Conservation (phyloP, 2,888 invertebrate genomes). For the Deilephila porcellus region DNA sequence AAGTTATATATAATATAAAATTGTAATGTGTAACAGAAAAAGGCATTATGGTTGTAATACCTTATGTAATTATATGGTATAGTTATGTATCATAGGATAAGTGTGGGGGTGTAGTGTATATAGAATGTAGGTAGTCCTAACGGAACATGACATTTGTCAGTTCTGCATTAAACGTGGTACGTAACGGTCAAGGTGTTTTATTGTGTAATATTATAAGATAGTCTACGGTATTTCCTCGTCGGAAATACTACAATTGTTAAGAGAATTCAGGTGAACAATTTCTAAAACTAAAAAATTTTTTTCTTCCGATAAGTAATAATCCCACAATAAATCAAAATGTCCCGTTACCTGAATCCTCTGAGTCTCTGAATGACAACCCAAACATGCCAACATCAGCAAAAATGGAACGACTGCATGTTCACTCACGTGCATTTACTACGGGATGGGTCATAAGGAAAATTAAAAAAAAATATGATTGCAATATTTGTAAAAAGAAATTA, state of each 20-base stretch:
- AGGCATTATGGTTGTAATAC: too few species aligned
- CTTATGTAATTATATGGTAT: too few species aligned
- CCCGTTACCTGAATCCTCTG: not conserved
- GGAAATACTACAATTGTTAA: slow-evolving; percentile 6
- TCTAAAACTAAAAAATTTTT: slow-evolving; percentile 19
- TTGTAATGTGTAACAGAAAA: too few species aligned
- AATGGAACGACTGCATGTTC: slow-evolving; percentile 13
- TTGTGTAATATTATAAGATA: too few species aligned
- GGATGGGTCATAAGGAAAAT: slow-evolving; percentile 14
- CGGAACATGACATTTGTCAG: not conserved
- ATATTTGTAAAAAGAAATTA: not conserved
- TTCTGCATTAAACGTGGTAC: not conserved
- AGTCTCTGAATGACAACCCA: not conserved
- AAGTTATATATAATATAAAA: too few species aligned
- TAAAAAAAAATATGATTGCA: slow-evolving; percentile 9
- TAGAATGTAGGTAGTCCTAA: not conserved
- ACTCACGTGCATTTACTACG: slow-evolving; percentile 11
- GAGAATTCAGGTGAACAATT: slow-evolving; percentile 19
- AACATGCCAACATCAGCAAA: slow-evolving; percentile 1
- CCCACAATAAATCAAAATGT: not conserved
- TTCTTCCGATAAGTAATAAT: not conserved
- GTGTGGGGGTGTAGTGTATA: not conserved
- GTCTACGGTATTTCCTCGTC: too few species aligned
- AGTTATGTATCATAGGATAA: too few species aligned
- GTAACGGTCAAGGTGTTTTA: too few species aligned